A percentile compares a stretch with the other conserved stretches of the same genome.
phyloP scores from a whole-genome alignment of 2,888 invertebrate species.

The Barypeithes pellucidus region DNA sequence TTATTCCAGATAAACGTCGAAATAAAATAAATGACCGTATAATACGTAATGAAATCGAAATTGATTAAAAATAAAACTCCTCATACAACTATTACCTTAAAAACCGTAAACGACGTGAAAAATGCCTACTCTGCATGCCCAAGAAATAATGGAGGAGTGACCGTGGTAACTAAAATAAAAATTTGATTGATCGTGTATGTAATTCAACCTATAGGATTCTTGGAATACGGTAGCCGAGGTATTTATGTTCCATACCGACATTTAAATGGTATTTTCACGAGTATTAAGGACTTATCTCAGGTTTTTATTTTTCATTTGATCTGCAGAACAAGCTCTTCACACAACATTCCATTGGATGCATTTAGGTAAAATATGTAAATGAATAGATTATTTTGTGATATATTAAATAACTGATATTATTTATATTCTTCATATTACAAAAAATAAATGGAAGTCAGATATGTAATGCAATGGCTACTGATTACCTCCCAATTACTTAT shows the following conservation, averaged over 20 bases:
- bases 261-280: slow-evolving; percentile 15
- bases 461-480: too few species aligned
- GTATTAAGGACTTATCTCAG: slow-evolving; percentile 14
- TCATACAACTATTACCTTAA: not conserved
- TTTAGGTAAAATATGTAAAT: too few species aligned
- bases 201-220: slow-evolving; percentile 15
- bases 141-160: slow-evolving; percentile 14
- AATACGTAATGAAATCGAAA: slow-evolving; percentile 10
- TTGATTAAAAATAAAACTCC: slow-evolving; percentile 18
- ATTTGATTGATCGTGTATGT: slow-evolving; percentile 11
- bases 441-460: too few species aligned
- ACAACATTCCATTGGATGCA: too few species aligned
- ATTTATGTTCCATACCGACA: slow-evolving; percentile 8
- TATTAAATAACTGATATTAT: too few species aligned
- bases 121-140: slow-evolving; percentile 19
- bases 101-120: not conserved
- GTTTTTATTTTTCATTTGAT: not conserved
- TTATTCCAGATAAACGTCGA: too few species aligned
- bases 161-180: slow-evolving; percentile 14
- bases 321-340: too few species aligned
- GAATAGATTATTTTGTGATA: too few species aligned
- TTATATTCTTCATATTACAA: too few species aligned
- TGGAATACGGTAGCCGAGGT: not conserved
- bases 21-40: slow-evolving; percentile 7
- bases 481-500: too few species aligned